Evolutionary conservation across 1,140 invertebrate species (phyloP), one percentile per base, ranked within the genome.

Genomic region (Pseudomyrmex gracilis): DNA sequence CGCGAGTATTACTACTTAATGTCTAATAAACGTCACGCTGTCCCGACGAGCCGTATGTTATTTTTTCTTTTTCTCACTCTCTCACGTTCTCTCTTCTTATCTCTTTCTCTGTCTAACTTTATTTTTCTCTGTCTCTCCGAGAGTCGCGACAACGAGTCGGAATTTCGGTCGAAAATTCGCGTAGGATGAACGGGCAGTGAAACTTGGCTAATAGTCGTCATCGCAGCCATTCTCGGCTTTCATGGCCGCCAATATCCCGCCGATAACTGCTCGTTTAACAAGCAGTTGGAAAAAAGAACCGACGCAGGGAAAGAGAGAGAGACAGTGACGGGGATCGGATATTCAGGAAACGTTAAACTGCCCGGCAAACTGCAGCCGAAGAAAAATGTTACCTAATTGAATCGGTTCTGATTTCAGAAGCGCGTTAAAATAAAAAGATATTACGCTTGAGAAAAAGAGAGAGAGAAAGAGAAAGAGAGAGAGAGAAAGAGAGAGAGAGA

Each of bases 1-100:
- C 89, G 87, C 90, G 88, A 90, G 89, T 93, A 94, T 94, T 94
- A 94, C 93, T 94, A 93, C 93, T 94, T 94, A 93, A 93, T 92
- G 93, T 94, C 93, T 94, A 94, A 94, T 94, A 94, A 94, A 94
- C 91, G 93, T 94, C 93, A 91, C 88, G 85, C 78, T 88, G 86
- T 63, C 87, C 15, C 88, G n/a, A 64, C 68, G 68, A 76, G 78
- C 83, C 87, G 87, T 86, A 77, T 76, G 84, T 89, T 88, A 82
- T 86, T 89, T 88, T 85, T 85, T 78, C 78, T 45, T 80, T 49
- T 57, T 74, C 45, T 45, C n/a, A 20, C 58, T 49, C 51, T 61
- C 12, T 53, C 70, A 63, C 66, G 61, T 73, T 53, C 78, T 10
- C 34, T 61, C 58, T 64, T n/a, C 47, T 77, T 73, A 17, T 80